Evolutionary conservation across 2,797 vertebrate species (phyloP).

Genomic region (Neostethus bicornis): DNA sequence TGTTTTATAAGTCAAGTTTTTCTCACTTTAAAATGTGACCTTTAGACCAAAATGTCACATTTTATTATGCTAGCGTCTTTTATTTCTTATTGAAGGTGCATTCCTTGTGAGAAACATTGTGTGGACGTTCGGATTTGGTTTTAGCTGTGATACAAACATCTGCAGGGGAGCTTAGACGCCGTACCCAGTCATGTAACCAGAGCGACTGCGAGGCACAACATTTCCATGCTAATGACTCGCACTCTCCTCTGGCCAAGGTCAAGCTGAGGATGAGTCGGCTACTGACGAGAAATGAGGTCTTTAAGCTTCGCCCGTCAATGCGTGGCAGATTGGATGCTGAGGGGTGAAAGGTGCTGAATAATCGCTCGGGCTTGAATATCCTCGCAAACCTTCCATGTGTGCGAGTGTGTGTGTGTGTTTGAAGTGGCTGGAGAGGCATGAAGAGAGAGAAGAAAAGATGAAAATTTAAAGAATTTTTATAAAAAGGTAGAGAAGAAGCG

Average conservation of each 20-base stretch:
- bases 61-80: constrained; percentile 5
- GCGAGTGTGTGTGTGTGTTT: constrained; percentile 16
- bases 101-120: constrained; percentile 12
- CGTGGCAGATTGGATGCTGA: constrained; percentile 44
- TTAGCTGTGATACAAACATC: constrained; percentile 27
- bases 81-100: constrained; percentile 32
- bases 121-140: constrained; percentile 45
- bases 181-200: constrained; percentile 47
- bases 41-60: too few relatives aligned
- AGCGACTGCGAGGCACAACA: constrained; percentile 32
- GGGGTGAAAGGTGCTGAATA: constrained; percentile 57
- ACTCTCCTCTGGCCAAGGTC: constrained; percentile 58
- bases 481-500: constrained; percentile 1
- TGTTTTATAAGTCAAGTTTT: too few relatives aligned
- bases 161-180: constrained; percentile 33
- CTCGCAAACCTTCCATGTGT: constrained; percentile 41
- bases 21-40: too few relatives aligned
- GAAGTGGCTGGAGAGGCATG: constrained; percentile 10
- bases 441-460: constrained; percentile 2
- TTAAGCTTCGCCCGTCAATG: constrained; percentile 44
- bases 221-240: constrained; percentile 55
- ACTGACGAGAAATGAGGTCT: constrained; percentile 45
- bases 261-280: constrained; percentile 41
- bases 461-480: constrained; percentile 41
- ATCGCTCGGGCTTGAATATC: constrained; percentile 53